phyloP scores from a whole-genome alignment of 2,888 invertebrate genomes.

The Heliconius ismenius region DNA sequence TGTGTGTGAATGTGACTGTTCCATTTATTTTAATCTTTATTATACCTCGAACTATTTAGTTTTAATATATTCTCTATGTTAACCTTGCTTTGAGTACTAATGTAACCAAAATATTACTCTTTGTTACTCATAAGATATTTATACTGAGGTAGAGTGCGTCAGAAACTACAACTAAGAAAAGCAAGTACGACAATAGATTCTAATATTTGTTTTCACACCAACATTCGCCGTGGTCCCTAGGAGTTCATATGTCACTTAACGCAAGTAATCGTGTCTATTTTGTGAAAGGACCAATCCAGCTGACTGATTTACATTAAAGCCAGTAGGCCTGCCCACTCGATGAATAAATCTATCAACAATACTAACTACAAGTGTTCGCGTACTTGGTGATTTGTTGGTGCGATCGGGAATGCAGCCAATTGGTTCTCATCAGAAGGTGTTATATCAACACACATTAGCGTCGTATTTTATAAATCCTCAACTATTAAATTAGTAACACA shows the following conservation, averaged over 20 bases:
- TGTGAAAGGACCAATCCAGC: constrained; percentile 33
- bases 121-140: constrained; percentile 17
- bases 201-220: constrained; percentile 24
- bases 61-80: constrained; percentile 6
- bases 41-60: not conserved
- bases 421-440: constrained; percentile 60
- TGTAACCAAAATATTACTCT: constrained; percentile 18
- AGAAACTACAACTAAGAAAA: constrained; percentile 1
- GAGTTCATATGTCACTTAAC: constrained; percentile 27
- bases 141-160: constrained; percentile 10
- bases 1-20: not conserved
- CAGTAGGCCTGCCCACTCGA: constrained; percentile 46
- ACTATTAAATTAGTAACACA: constrained; percentile 48
- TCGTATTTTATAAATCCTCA: constrained; percentile 47
- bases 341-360: constrained; percentile 64
- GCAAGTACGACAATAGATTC: constrained; percentile 12
- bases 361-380: constrained; percentile 46
- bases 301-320: constrained; percentile 50
- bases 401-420: constrained; percentile 56
- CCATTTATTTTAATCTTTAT: constrained; percentile 23
- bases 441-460: constrained; percentile 50
- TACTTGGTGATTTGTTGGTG: constrained; percentile 56
- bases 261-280: constrained; percentile 25
- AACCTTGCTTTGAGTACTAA: not conserved
- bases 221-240: constrained; percentile 7